Conservation (phyloP, 2,888 invertebrate genomes). For the Meiosimyza platycephala region DNA sequence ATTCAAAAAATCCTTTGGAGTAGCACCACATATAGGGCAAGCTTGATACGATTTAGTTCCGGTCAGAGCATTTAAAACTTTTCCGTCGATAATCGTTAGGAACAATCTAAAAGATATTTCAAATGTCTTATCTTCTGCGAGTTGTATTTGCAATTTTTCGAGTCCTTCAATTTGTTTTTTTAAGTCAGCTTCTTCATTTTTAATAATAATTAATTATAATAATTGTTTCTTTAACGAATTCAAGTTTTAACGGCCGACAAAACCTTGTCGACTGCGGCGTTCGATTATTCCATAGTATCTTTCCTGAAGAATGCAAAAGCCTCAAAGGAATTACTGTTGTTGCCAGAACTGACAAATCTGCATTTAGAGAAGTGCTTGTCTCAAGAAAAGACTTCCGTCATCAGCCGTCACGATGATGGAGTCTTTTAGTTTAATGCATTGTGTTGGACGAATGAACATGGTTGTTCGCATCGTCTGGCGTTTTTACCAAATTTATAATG, state of each 20-base stretch:
- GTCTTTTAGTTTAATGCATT: too few relatives aligned
- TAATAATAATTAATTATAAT: too few relatives aligned
- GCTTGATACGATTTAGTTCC: slow-evolving; percentile 31
- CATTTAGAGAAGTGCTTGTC: slow-evolving; percentile 16
- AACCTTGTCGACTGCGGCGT: slow-evolving; percentile 33
- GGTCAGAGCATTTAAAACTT: slow-evolving; percentile 34
- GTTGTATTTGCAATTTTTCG: slow-evolving; percentile 26
- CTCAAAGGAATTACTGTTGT: slow-evolving; percentile 34
- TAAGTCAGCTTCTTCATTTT: slow-evolving; percentile 28
- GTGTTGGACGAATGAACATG: too few relatives aligned
- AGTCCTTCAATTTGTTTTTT: slow-evolving; percentile 32
- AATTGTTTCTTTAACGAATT: slow-evolving; percentile 30
- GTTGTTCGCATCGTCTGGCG: too few relatives aligned
- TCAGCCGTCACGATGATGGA: too few relatives aligned
- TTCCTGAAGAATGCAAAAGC: slow-evolving; percentile 28
- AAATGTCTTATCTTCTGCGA: slow-evolving; percentile 25
- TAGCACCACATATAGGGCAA: slow-evolving; percentile 32
- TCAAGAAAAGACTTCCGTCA: slow-evolving; percentile 24
- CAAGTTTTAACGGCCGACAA: slow-evolving; percentile 31
- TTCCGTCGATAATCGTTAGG: neutral
- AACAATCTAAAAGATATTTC: slow-evolving; percentile 29
- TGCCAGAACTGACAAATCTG: slow-evolving; percentile 24
- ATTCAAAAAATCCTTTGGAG: slow-evolving; percentile 29
- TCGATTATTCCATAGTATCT: slow-evolving; percentile 32
- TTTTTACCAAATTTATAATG: too few relatives aligned